A percentile compares a stretch with the other conserved stretches of the same genome.
Conservation (phyloP, 2,797 vertebrate genomes). For the Anas bahamensis region DNA sequence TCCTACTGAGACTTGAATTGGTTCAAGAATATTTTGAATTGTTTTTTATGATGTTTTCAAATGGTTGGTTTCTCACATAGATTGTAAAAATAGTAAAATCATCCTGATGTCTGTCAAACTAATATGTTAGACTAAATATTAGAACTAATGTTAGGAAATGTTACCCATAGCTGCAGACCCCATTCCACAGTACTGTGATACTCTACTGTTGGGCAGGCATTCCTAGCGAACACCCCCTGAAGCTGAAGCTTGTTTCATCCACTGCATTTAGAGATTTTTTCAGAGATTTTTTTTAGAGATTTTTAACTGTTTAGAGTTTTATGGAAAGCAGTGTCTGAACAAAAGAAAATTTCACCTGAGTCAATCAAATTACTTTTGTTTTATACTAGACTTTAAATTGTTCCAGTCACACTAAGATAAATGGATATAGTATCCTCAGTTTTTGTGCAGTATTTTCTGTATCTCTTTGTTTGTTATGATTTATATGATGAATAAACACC, state of each 20-base stretch:
- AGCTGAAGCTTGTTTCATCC: background rate
- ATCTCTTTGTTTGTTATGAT: background rate
- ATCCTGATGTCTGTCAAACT: background rate
- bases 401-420: background rate
- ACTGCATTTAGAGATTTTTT: background rate
- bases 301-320: background rate
- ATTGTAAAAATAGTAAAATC: background rate
- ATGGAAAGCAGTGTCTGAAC: background rate
- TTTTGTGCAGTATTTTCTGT: background rate
- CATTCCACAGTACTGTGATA: background rate
- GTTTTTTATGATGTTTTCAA: background rate
- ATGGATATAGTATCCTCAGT: background rate
- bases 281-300: too few species aligned
- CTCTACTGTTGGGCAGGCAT: background rate
- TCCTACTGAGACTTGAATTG: background rate
- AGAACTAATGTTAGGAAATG: background rate
- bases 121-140: background rate
- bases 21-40: background rate
- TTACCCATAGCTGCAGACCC: background rate
- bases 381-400: background rate
- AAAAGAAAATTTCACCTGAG: background rate
- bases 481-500: background rate
- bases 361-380: background rate
- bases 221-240: background rate
- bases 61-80: background rate